Percentiles rank a stretch among this genome's conserved stretches.
Evolutionary conservation across 2,797 vertebrate species (phyloP).

Genomic region (Mormyrops attenuatus): DNA sequence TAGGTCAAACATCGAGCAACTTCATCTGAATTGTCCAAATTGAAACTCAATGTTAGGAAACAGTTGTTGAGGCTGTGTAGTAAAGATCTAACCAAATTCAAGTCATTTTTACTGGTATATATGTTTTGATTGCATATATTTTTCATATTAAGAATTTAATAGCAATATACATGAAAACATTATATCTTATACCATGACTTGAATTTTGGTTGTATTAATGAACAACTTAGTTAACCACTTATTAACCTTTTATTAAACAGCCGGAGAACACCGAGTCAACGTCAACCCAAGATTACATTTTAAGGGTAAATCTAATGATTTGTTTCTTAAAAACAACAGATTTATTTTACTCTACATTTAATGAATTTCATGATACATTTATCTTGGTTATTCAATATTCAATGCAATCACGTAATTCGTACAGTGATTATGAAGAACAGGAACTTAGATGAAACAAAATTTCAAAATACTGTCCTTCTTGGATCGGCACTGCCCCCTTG

Average conservation of each 20-base stretch:
- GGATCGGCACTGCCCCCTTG: slow-evolving; percentile 19
- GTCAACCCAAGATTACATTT: not conserved
- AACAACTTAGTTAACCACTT: not conserved
- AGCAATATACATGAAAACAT: not conserved
- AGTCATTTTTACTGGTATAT: not conserved
- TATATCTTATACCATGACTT: not conserved
- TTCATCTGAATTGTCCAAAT: not conserved
- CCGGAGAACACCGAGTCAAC: not conserved
- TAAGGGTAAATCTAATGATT: not conserved
- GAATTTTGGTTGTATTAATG: not conserved
- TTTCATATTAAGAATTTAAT: not conserved
- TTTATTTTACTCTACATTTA: not conserved
- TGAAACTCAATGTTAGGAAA: not conserved
- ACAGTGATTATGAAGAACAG: not conserved
- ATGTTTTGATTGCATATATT: not conserved
- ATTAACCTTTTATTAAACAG: not conserved
- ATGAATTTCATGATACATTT: not conserved
- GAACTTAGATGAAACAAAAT: not conserved
- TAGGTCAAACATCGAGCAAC: not conserved
- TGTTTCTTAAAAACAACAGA: not conserved
- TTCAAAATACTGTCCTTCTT: not conserved
- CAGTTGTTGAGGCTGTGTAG: not conserved
- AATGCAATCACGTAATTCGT: not conserved
- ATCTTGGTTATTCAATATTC: not conserved
- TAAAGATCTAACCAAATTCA: not conserved